Evolutionary conservation across 2,888 invertebrate species (phyloP).

Genomic region (Agriopis marginaria): DNA sequence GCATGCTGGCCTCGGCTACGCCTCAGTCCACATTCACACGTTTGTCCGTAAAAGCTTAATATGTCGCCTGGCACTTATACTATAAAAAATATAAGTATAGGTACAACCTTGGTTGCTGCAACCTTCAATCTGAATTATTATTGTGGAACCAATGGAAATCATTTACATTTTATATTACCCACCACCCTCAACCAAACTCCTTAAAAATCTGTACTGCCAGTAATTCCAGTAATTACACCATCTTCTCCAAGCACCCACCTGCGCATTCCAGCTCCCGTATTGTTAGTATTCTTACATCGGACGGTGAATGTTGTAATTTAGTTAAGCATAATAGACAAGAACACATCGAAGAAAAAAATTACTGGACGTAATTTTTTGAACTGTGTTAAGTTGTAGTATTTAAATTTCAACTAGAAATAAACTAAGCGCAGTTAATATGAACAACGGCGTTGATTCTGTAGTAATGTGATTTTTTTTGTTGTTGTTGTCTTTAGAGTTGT

Average conservation of each 20-base stretch:
- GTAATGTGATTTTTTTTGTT: too few relatives aligned
- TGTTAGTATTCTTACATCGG: slow-evolving; percentile 62
- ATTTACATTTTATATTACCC: neutral
- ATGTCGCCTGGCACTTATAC: too few relatives aligned
- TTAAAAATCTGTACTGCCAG: slow-evolving; percentile 34
- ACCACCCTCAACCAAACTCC: slow-evolving; percentile 8
- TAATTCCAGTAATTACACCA: slow-evolving; percentile 47
- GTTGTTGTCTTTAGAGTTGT: too few relatives aligned
- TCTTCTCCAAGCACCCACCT: slow-evolving; percentile 48
- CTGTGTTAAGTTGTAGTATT: neutral
- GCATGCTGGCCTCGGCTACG: too few relatives aligned
- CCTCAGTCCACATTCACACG: too few relatives aligned
- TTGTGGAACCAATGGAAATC: neutral
- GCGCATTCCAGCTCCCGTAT: slow-evolving; percentile 51
- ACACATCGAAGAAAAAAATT: neutral
- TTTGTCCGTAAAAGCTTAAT: too few relatives aligned
- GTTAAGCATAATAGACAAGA: slow-evolving; percentile 55
- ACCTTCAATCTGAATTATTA: neutral
- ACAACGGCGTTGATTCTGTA: neutral
- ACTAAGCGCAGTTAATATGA: neutral
- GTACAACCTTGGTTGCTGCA: neutral
- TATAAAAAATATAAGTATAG: too few relatives aligned
- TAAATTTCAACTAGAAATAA: neutral
- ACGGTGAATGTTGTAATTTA: slow-evolving; percentile 77
- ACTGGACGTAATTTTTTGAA: neutral